Conservation (phyloP, 2,113 vertebrate species). For the Ptilorrhoa leucosticta region DNA sequence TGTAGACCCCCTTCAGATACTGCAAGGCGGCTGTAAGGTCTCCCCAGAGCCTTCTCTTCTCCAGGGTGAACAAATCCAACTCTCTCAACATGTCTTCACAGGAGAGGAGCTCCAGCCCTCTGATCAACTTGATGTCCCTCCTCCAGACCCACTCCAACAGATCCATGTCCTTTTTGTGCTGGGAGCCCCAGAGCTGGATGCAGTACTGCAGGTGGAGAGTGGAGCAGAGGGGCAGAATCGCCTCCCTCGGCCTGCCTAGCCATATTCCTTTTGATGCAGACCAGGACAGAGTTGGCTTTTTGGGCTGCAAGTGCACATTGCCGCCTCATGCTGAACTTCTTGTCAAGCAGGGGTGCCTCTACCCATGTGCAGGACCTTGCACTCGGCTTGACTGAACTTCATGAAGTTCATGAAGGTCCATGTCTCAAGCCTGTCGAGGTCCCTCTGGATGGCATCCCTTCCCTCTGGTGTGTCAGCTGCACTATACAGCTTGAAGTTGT, state of each 20-base stretch:
- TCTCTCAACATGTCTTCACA: neutral
- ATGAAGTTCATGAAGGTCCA: neutral
- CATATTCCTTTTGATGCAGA: neutral
- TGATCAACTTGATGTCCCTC: too few species aligned
- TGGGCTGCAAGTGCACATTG: fast-evolving
- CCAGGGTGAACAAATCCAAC: neutral
- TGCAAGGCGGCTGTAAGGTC: too few species aligned
- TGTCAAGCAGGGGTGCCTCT: fast-evolving
- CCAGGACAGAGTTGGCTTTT: neutral
- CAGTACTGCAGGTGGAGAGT: neutral
- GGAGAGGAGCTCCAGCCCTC: neutral
- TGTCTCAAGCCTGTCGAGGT: neutral
- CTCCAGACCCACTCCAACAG: fast-evolving
- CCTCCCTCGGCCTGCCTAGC: neutral
- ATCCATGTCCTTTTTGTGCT: neutral
- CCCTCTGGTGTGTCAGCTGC: neutral
- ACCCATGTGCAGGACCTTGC: too few species aligned
- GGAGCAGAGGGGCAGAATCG: neutral
- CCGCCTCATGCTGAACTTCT: neutral
- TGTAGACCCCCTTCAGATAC: too few species aligned
- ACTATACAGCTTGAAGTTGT: too few species aligned
- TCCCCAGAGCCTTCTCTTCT: neutral
- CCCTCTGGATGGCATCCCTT: neutral
- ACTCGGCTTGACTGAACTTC: neutral
- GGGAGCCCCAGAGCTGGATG: neutral